phyloP scores from a whole-genome alignment of 2,888 invertebrate genomes.

The Himalopsyche anomala region DNA sequence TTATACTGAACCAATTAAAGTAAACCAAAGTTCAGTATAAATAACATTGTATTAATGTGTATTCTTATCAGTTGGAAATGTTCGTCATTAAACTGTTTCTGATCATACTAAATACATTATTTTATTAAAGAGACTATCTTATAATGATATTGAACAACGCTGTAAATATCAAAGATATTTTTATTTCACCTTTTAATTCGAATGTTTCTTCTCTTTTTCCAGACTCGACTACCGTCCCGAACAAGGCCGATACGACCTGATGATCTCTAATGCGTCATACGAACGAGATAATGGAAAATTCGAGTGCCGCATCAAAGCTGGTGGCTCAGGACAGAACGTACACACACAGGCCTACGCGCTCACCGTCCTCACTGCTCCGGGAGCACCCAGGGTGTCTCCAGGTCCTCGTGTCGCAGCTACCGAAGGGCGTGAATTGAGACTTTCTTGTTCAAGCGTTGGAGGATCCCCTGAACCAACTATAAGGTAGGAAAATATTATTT shows the following conservation, averaged over 20 bases:
- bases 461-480: conserved; percentile 94
- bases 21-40: too few species aligned
- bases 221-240: conserved; percentile 88
- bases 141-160: too few species aligned
- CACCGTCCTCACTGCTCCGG: conserved; percentile 91
- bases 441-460: conserved; percentile 89
- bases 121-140: too few species aligned
- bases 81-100: too few species aligned
- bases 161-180: too few species aligned
- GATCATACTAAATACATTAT: too few species aligned
- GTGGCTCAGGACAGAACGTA: conserved; percentile 88
- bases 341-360: conserved; percentile 90
- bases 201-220: conserved; percentile 67
- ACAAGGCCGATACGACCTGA: conserved; percentile 88
- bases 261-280: conserved; percentile 92
- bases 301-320: conserved; percentile 92
- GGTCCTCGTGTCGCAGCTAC: conserved; percentile 87
- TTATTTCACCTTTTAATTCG: too few species aligned
- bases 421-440: conserved; percentile 86
- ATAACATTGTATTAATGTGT: too few species aligned
- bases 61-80: too few species aligned
- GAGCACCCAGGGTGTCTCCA: conserved; percentile 87
- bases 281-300: conserved; percentile 94
- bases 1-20: too few species aligned
- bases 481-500: conserved; percentile 75